Conservation (phyloP, 2,888 invertebrate species). For the Ophion slaviceki region DNA sequence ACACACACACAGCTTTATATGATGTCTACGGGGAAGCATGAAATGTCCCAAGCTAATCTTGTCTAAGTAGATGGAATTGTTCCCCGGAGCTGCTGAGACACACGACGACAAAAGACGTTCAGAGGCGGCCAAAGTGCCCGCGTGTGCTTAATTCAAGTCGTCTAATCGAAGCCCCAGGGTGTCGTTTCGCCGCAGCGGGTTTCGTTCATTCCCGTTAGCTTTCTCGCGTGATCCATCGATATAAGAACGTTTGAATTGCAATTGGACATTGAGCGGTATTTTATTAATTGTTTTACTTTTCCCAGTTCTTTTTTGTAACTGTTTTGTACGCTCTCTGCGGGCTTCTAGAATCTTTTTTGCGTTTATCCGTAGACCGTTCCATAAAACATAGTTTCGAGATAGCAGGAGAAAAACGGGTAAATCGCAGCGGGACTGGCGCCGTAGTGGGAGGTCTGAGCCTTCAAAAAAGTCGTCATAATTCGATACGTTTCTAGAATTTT, state of each 20-base stretch:
- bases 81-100: conserved; percentile 56
- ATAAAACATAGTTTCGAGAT: no score
- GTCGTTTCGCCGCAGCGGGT: conserved; percentile 30
- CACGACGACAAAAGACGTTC: conserved; percentile 43
- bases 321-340: background rate
- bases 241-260: conserved; percentile 25
- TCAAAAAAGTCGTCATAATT: no score
- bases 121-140: conserved; percentile 42
- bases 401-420: no score
- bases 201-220: conserved; percentile 1
- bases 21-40: conserved; percentile 43
- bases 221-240: conserved; percentile 14
- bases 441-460: no score
- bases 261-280: background rate
- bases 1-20: background rate
- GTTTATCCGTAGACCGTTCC: no score
- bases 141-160: conserved; percentile 61
- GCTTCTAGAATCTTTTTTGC: no score
- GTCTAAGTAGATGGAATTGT: conserved; percentile 63
- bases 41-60: conserved; percentile 60
- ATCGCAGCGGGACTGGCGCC: no score
- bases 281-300: background rate
- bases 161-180: conserved; percentile 61
- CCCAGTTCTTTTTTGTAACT: background rate
- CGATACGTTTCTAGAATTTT: no score